phyloP scores from a whole-genome alignment of 2,888 invertebrate species.

The Dasysyrphus albostriatus region DNA sequence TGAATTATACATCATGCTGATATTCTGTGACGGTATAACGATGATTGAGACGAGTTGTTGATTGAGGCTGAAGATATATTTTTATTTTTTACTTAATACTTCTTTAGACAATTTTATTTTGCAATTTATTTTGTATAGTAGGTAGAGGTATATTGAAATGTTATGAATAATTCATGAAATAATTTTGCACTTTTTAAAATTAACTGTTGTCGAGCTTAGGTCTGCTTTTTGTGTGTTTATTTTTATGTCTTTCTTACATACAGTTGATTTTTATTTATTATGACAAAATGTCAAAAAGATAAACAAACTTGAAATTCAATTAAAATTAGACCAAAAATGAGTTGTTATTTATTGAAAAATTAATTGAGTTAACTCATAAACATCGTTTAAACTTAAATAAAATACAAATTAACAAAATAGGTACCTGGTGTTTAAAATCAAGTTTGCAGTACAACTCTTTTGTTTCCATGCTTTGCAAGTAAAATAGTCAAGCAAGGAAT shows the following conservation, averaged over 20 bases:
- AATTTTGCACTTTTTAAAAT: slow-evolving; percentile 59
- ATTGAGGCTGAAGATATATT: slow-evolving; percentile 45
- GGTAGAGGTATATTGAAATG: slow-evolving; percentile 32
- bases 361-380: slow-evolving; percentile 35
- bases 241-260: neutral
- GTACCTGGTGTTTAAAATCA: neutral
- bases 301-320: slow-evolving; percentile 40
- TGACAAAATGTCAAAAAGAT: slow-evolving; percentile 21
- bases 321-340: slow-evolving; percentile 46
- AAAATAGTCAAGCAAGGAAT: neutral
- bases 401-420: too few species aligned
- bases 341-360: slow-evolving; percentile 27
- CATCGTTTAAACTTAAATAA: neutral
- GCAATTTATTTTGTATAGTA: slow-evolving; percentile 51
- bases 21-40: slow-evolving; percentile 63
- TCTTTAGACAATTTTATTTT: slow-evolving; percentile 35
- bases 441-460: slow-evolving; percentile 61
- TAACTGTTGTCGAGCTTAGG: slow-evolving; percentile 63
- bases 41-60: slow-evolving; percentile 51
- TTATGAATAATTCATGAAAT: slow-evolving; percentile 67
- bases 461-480: slow-evolving; percentile 11
- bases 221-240: slow-evolving; percentile 35
- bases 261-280: slow-evolving; percentile 6
- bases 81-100: neutral
- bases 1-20: slow-evolving; percentile 35